Percentiles rank a stretch among this genome's conserved stretches.
Conservation (phyloP, 1,140 invertebrate genomes). For the Ips typographus region DNA sequence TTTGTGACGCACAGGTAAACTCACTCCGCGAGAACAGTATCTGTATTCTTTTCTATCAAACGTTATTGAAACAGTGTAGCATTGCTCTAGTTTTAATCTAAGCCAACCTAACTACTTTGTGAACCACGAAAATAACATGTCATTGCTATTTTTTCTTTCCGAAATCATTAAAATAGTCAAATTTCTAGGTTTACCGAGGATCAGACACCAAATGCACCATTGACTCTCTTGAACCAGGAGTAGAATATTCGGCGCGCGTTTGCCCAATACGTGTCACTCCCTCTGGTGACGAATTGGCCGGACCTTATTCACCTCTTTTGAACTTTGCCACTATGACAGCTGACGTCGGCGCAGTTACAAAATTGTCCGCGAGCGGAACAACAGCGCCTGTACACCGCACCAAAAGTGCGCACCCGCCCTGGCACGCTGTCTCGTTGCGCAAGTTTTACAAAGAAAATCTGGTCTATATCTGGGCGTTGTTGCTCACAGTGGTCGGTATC, state of each 20-base stretch:
- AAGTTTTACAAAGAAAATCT: constrained; percentile 65
- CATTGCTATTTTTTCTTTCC: too few relatives aligned
- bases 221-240: constrained; percentile 67
- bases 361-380: constrained; percentile 39
- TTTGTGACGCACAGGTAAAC: too few relatives aligned
- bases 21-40: too few relatives aligned
- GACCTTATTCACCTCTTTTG: constrained; percentile 65
- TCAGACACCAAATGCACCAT: constrained; percentile 64
- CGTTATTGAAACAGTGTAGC: too few relatives aligned
- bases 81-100: too few relatives aligned
- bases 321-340: constrained; percentile 57
- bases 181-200: constrained; percentile 68
- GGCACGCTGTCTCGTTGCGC: constrained; percentile 50
- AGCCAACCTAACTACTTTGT: too few relatives aligned
- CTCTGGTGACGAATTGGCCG: constrained; percentile 60
- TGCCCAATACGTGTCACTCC: constrained; percentile 64
- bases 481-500: constrained; percentile 65
- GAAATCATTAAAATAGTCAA: too few relatives aligned
- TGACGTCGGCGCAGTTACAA: constrained; percentile 45
- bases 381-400: constrained; percentile 22
- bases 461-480: constrained; percentile 63
- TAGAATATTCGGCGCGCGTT: constrained; percentile 72
- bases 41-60: too few relatives aligned
- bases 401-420: constrained; percentile 38
- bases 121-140: not conserved